phyloP scores from a whole-genome alignment of 2,113 vertebrate genomes.

The Peromyscus leucopus region DNA sequence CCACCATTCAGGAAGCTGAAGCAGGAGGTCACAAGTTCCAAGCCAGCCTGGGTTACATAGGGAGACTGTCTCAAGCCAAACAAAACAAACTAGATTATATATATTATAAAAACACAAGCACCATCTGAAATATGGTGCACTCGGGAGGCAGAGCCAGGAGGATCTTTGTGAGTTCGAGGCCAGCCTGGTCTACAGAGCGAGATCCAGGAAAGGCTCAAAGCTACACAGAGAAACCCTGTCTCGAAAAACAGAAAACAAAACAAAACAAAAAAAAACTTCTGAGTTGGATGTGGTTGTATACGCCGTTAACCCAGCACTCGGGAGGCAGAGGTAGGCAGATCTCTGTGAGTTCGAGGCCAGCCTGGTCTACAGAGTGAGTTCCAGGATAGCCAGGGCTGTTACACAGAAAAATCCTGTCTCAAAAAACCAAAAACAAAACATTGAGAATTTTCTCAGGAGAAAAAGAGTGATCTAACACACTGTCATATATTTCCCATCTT shows the following conservation, averaged over 20 bases:
- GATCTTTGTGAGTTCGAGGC: too few relatives aligned
- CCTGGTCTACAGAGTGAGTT: not conserved
- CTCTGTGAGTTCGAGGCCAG: not conserved
- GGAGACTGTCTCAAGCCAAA: not conserved
- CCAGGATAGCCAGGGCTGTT: not conserved
- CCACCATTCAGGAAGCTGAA: not conserved
- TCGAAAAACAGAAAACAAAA: too few relatives aligned
- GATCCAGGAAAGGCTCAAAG: too few relatives aligned
- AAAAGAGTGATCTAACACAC: not conserved
- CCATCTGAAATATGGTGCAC: not conserved
- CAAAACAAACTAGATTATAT: not conserved
- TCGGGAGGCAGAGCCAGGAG: too few relatives aligned
- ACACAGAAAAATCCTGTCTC: not conserved
- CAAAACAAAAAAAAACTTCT: too few relatives aligned
- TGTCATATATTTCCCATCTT: not conserved
- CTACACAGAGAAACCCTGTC: too few relatives aligned
- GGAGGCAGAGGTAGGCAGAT: not conserved
- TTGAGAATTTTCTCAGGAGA: not conserved
- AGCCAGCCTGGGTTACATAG: too few relatives aligned
- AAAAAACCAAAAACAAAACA: not conserved
- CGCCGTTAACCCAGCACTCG: not conserved
- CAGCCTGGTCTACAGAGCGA: too few relatives aligned
- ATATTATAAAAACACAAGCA: not conserved
- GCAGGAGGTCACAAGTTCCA: not conserved
- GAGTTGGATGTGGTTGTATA: not conserved